These are phyloP conservation scores for Brenthis daphne DNA, from an alignment of 2,888 invertebrate species.

Conservation along the genomic window DNA sequence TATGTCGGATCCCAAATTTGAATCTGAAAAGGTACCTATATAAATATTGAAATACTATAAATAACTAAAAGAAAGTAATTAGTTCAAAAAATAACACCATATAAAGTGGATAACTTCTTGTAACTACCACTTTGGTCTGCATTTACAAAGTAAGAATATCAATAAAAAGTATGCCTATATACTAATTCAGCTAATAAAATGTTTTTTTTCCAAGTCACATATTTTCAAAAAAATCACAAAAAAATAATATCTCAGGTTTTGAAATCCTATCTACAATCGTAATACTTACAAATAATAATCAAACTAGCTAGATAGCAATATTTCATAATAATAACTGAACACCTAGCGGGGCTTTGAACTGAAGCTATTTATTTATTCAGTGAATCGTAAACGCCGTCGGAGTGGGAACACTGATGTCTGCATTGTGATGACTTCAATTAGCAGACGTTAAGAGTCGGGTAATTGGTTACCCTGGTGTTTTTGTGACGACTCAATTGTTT, in stretches of 20 bases:
- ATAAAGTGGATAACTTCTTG: too few species aligned
- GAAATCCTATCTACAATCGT: neutral
- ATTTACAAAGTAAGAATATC: too few species aligned
- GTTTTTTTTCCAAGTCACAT: too few species aligned
- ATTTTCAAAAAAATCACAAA: too few species aligned
- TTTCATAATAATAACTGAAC: conserved; percentile 26
- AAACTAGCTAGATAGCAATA: neutral
- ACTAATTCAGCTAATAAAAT: too few species aligned
- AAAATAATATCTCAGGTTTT: too few species aligned
- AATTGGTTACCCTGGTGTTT: conserved; percentile 47
- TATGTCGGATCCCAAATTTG: neutral
- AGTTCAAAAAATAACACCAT: too few species aligned
- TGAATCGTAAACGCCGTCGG: conserved; percentile 62
- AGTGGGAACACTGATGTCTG: conserved; percentile 64
- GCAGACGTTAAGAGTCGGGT: conserved; percentile 49
- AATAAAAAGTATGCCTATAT: too few species aligned
- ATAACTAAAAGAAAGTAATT: too few species aligned
- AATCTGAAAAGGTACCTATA: too few species aligned
- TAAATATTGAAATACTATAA: too few species aligned
- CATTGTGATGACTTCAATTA: conserved; percentile 74
- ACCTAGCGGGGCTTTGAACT: conserved; percentile 31
- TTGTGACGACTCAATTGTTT: conserved; percentile 44
- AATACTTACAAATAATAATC: neutral
- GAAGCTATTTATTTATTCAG: conserved; percentile 74
- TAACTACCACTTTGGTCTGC: too few species aligned